Conservation (phyloP, 2,888 invertebrate species). For the Charanyca ferruginea region DNA sequence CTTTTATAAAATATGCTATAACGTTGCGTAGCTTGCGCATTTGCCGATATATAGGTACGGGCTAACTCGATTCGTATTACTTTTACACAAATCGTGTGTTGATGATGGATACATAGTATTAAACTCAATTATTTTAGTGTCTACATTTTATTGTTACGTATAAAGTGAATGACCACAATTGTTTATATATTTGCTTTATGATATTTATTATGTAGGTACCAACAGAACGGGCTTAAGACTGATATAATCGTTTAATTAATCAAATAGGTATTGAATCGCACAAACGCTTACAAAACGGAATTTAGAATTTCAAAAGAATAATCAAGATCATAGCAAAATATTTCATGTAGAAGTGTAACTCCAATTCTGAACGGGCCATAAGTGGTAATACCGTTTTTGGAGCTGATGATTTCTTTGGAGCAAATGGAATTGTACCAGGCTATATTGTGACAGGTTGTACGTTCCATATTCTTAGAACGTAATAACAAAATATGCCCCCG, state of each 20-base stretch:
- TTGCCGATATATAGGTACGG: not conserved
- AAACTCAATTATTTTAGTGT: slow-evolving; percentile 7
- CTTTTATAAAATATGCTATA: not conserved
- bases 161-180: slow-evolving; percentile 3
- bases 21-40: not conserved
- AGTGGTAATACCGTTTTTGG: not conserved
- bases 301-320: slow-evolving; percentile 46
- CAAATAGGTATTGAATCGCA: slow-evolving; percentile 43
- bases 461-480: not conserved
- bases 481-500: not conserved
- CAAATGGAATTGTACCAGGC: not conserved
- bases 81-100: slow-evolving; percentile 7
- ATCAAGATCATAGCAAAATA: slow-evolving; percentile 3
- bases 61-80: not conserved
- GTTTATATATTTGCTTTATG: slow-evolving; percentile 44
- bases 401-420: no score
- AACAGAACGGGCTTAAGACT: slow-evolving; percentile 60
- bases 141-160: slow-evolving; percentile 2
- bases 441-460: not conserved
- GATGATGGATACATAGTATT: slow-evolving; percentile 10
- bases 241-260: slow-evolving; percentile 57
- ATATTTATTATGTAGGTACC: slow-evolving; percentile 31
- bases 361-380: not conserved
- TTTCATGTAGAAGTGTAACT: slow-evolving; percentile 13
- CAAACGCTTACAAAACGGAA: slow-evolving; percentile 53